phyloP scores from a whole-genome alignment of 2,797 vertebrate genomes.

The Darevskia nairensis region DNA sequence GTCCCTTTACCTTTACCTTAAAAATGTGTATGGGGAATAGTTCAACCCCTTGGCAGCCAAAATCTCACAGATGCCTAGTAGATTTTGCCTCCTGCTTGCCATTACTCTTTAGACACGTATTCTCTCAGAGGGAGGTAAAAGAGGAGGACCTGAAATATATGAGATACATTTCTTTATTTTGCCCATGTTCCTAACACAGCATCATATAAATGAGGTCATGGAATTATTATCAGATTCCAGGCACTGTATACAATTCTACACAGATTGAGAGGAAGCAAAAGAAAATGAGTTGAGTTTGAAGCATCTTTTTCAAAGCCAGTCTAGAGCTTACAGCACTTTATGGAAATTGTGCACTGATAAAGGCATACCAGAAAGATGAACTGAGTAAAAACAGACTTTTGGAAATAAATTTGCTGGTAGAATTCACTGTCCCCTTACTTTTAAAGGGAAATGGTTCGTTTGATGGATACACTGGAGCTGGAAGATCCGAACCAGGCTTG shows the following conservation, averaged over 20 bases:
- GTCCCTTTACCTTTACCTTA: not conserved
- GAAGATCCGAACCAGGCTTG: not conserved
- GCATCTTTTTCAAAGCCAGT: slow-evolving; percentile 4
- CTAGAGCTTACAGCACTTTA: not conserved
- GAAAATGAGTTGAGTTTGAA: not conserved
- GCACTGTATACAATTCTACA: slow-evolving; percentile 20
- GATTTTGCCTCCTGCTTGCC: not conserved
- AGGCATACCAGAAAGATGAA: slow-evolving; percentile 17
- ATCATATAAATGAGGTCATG: slow-evolving; percentile 7
- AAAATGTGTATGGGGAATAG: slow-evolving; percentile 23
- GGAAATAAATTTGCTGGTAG: not conserved
- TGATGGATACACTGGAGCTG: slow-evolving; percentile 8
- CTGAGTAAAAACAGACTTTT: not conserved
- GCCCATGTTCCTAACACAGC: slow-evolving; percentile 29
- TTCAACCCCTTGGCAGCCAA: slow-evolving; percentile 54
- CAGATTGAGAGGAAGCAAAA: slow-evolving; percentile 34
- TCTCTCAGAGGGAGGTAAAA: not conserved
- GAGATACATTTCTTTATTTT: slow-evolving; percentile 35
- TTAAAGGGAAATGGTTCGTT: slow-evolving; percentile 7
- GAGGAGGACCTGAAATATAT: slow-evolving; percentile 23
- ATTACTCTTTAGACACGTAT: slow-evolving; percentile 54
- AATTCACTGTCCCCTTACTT: not conserved
- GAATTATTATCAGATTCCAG: slow-evolving; percentile 41
- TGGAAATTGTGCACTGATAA: not conserved
- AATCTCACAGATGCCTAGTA: slow-evolving; percentile 52